Evolutionary conservation across 1,140 invertebrate genomes (phyloP).

Genomic region (Metopolophium dirhodum): DNA sequence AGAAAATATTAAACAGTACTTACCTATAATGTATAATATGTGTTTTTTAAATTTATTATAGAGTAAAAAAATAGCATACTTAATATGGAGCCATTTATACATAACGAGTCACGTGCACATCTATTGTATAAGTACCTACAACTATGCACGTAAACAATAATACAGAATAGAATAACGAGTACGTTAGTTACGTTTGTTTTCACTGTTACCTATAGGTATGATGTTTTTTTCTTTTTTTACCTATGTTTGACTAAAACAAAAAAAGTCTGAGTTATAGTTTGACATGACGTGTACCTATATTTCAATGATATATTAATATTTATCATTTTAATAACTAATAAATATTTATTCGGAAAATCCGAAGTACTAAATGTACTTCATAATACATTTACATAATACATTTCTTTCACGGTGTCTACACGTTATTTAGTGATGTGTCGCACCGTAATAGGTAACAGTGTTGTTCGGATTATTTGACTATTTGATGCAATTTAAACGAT

Average conservation of each 20-base stretch:
- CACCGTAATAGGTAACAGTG: not conserved
- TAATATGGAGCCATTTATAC: not conserved
- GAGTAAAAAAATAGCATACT: not conserved
- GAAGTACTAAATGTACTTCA: no score
- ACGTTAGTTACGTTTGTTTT: not conserved
- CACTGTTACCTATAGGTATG: not conserved
- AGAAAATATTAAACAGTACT: not conserved
- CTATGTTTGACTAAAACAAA: not conserved
- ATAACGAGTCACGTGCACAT: not conserved
- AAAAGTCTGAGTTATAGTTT: not conserved
- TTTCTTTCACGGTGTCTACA: not conserved
- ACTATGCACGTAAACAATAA: not conserved
- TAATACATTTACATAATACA: not conserved
- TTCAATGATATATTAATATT: not conserved
- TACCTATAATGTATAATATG: not conserved
- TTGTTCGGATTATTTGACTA: not conserved
- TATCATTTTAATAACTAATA: not conserved
- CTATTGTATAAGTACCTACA: not conserved
- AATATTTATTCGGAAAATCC: no score
- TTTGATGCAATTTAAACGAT: constrained; percentile 11
- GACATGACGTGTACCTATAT: not conserved
- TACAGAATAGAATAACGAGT: not conserved
- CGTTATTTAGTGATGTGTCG: not conserved
- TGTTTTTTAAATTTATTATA: not conserved
- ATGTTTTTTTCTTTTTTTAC: no score